Conservation (phyloP, 2,113 vertebrate species). For the Hemichromis elongatus region DNA sequence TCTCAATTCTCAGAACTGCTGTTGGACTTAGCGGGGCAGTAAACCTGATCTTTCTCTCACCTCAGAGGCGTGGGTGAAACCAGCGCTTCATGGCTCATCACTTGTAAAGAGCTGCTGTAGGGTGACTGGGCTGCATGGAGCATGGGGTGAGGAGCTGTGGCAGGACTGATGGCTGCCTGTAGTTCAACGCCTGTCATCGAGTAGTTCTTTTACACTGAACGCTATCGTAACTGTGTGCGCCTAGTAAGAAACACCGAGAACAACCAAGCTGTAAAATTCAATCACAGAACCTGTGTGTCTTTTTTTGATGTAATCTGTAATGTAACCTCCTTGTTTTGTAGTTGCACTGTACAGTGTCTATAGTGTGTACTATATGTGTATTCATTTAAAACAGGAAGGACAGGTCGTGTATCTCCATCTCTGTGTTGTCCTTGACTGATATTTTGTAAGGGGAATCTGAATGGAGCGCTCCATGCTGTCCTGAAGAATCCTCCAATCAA, state of each 20-base stretch:
- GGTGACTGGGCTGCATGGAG: not conserved
- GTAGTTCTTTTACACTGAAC: too few species aligned
- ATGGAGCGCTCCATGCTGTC: constrained; percentile 82
- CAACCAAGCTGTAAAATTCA: not conserved
- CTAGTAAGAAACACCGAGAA: too few species aligned
- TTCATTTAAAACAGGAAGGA: not conserved
- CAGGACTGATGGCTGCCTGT: not conserved
- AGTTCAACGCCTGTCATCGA: not conserved
- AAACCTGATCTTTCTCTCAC: not conserved
- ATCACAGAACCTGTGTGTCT: not conserved
- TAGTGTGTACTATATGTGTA: too few species aligned
- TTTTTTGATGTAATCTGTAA: not conserved
- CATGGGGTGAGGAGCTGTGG: not conserved
- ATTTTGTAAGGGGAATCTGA: constrained; percentile 83
- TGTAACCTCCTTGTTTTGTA: fast-evolving
- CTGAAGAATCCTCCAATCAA: constrained; percentile 94
- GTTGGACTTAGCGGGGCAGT: fast-evolving
- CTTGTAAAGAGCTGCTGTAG: too few species aligned
- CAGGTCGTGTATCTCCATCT: not conserved
- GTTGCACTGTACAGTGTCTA: not conserved
- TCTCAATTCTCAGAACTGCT: not conserved
- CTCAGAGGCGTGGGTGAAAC: not conserved
- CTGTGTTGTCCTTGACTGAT: constrained; percentile 26
- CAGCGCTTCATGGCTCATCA: too few species aligned
- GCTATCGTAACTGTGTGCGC: too few species aligned